A percentile compares a stretch with the other conserved stretches of the same genome.
Conservation (phyloP, 2,113 vertebrate genomes). For the Pygoscelis adeliae region DNA sequence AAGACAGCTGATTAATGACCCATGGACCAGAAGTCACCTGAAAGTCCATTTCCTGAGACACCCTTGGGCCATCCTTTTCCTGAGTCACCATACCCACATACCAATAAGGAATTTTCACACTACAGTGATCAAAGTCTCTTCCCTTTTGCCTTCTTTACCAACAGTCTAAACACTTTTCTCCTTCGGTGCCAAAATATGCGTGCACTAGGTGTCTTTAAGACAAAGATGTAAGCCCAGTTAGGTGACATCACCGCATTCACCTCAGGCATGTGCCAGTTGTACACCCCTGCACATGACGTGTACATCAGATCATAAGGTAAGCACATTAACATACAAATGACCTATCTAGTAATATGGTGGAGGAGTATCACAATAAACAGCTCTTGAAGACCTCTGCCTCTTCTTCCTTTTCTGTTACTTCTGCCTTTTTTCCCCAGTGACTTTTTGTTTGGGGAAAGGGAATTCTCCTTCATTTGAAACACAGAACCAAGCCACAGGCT, state of each 20-base stretch:
- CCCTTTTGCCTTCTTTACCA: not conserved
- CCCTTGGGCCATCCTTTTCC: not conserved
- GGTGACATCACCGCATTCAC: not conserved
- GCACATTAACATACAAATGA: not conserved
- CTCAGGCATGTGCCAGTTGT: rapidly evolving
- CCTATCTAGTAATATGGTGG: not conserved
- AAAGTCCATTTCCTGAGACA: not conserved
- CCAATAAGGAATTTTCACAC: not conserved
- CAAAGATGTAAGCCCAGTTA: not conserved
- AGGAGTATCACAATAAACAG: not conserved
- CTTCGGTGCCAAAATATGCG: not conserved
- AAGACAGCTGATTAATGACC: not conserved
- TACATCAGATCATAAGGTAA: not conserved
- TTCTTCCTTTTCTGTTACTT: not conserved
- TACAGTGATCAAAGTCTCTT: not conserved
- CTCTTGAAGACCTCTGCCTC: not conserved
- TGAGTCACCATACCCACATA: not conserved
- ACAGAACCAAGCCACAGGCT: not conserved
- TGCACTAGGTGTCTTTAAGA: not conserved
- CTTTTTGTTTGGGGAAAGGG: not conserved
- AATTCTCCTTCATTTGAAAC: not conserved
- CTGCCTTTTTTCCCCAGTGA: not conserved
- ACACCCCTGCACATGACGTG: not conserved
- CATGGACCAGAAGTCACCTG: not conserved
- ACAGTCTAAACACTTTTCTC: not conserved